A percentile compares a stretch with the other conserved stretches of the same genome.
Evolutionary conservation across 2,797 vertebrate genomes (phyloP).

Genomic region (Squalus acanthias): DNA sequence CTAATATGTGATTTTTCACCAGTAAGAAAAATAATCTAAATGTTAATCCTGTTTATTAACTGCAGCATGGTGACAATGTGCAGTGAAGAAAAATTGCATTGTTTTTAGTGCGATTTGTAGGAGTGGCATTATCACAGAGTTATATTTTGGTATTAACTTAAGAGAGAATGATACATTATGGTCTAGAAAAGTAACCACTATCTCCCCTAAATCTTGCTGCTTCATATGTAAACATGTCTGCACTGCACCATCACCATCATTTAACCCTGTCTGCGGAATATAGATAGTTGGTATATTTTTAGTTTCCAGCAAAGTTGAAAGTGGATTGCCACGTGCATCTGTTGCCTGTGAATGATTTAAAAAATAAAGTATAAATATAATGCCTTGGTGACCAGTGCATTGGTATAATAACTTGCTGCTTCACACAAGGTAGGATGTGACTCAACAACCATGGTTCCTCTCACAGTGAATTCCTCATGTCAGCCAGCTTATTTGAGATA

Average conservation of each 20-base stretch:
- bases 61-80: not conserved
- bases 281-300: slow-evolving; percentile 5
- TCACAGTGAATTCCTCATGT: not conserved
- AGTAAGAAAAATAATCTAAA: slow-evolving; percentile 32
- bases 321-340: not conserved
- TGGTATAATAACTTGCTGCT: not conserved
- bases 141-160: not conserved
- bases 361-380: not conserved
- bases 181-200: not conserved
- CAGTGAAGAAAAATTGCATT: slow-evolving; percentile 5
- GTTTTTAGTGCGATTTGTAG: not conserved
- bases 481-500: not conserved
- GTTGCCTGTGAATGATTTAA: not conserved
- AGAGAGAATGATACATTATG: not conserved
- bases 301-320: slow-evolving; percentile 1
- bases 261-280: slow-evolving; percentile 26
- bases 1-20: not conserved
- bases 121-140: not conserved
- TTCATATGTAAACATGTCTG: slow-evolving; percentile 7
- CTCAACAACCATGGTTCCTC: not conserved
- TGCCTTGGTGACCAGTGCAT: not conserved
- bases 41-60: slow-evolving; percentile 29
- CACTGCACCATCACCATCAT: not conserved
- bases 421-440: not conserved
- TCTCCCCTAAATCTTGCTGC: not conserved